phyloP scores from a whole-genome alignment of 2,113 vertebrate species.

The Catharus bicknelli region DNA sequence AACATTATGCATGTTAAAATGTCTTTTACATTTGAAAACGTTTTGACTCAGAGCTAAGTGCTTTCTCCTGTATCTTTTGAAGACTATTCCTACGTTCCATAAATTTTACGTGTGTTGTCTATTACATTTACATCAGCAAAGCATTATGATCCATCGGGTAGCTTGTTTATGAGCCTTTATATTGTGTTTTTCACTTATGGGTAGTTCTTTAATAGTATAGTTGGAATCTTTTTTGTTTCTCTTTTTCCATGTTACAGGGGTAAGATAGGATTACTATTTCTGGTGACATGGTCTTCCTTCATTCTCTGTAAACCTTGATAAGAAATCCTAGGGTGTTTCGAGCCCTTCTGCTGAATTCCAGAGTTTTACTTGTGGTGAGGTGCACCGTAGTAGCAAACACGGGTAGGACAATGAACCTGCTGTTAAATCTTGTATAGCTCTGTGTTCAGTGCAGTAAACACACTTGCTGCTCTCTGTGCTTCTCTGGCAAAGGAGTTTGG shows the following conservation, averaged over 20 bases:
- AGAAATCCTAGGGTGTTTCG: neutral
- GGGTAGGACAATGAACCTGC: neutral
- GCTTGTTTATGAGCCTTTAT: neutral
- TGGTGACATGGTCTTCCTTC: neutral
- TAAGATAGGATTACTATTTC: neutral
- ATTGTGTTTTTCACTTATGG: neutral
- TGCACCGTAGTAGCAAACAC: neutral
- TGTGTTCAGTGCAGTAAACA: neutral
- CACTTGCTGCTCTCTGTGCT: neutral
- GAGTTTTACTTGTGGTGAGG: neutral
- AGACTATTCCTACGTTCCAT: neutral
- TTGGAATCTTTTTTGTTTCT: neutral
- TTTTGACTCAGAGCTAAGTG: neutral
- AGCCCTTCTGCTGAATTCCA: neutral
- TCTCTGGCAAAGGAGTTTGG: neutral
- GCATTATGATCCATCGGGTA: neutral
- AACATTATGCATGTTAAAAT: neutral
- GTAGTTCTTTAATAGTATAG: neutral
- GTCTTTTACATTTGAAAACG: neutral
- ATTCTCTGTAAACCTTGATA: neutral
- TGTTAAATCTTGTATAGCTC: neutral
- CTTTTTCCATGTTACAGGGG: neutral
- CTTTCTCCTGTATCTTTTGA: neutral
- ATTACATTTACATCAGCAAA: neutral
- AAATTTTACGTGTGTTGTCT: neutral